Evolutionary conservation across 2,888 invertebrate genomes (phyloP), one percentile per base, ranked within the genome.

Genomic region (Drosophila pseudotakahashii): DNA sequence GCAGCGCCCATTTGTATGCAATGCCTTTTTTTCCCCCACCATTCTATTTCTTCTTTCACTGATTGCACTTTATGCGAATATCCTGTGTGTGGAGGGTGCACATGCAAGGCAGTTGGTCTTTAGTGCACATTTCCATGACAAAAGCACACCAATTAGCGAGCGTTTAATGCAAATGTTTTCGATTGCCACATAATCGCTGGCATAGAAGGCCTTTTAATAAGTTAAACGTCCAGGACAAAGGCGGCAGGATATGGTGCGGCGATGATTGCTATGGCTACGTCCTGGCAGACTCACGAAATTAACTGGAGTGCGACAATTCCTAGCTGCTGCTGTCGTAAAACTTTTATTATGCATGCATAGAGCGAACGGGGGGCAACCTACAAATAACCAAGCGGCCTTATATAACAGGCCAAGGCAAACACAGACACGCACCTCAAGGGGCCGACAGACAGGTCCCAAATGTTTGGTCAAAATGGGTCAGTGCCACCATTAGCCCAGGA

Each of bases 41-140:
- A 19, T 13, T 1, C 9, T 47, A 13, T 48, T 61, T 44, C 51
- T 50, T 61, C 66, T 71, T 67, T 67, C 75, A 62, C 62, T 72
- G 63, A 76, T 77, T 75, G 72, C 75, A 76, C 75, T 72, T 64
- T 77, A 73, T 79, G 79, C 64, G 75, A 69, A 79, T 79, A 62
- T 78, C 67, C 69, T 36, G 36, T 36, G 23, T 36, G 34, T 7
- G 14, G 16, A 26, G 39, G 39, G 55, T 6, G 55, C 39, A 54
- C 37, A 58, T 58, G 58, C 54, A 30, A 54, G 54, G 58, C 58
- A 48, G 34, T 32, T 16, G 41, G 62, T 76, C 66, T 69, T 81
- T 75, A 75, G 73, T 68, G 54, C 70, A 62, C 74, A 82, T 82
- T 82, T 82, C 79, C 82, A 87, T 87, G 77, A 87, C 85, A 82